Conservation (phyloP, 2,797 vertebrate genomes). For the Clarias laeviceps region DNA sequence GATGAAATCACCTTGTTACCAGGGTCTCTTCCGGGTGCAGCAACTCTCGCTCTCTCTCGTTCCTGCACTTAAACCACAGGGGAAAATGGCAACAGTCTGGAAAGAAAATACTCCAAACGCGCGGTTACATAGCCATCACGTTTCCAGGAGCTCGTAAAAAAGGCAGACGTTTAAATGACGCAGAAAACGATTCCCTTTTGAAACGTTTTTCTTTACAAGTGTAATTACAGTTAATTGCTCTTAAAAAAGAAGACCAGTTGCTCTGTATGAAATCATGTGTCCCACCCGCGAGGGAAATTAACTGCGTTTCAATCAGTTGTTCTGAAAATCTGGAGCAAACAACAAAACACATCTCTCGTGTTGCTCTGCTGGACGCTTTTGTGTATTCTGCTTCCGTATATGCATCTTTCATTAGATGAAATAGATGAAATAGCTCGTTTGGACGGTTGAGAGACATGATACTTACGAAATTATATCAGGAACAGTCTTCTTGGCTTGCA, state of each 20-base stretch:
- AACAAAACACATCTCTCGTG: background rate
- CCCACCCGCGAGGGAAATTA: slow-evolving; percentile 56
- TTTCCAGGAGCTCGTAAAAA: slow-evolving; percentile 70
- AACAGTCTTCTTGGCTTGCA: background rate
- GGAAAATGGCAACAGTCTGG: slow-evolving; percentile 62
- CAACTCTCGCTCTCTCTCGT: background rate
- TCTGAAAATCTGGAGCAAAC: slow-evolving; percentile 32
- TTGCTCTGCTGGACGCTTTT: background rate
- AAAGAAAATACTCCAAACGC: slow-evolving; percentile 61
- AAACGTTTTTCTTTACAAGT: slow-evolving; percentile 68
- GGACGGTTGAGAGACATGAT: background rate
- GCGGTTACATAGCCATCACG: slow-evolving; percentile 60
- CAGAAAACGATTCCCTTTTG: slow-evolving; percentile 71
- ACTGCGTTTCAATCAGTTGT: slow-evolving; percentile 46
- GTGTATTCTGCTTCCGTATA: background rate
- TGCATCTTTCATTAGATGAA: background rate
- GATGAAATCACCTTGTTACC: slow-evolving; percentile 63
- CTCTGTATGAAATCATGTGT: slow-evolving; percentile 68
- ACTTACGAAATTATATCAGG: background rate
- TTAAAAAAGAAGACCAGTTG: slow-evolving; percentile 69
- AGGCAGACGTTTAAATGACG: slow-evolving; percentile 72
- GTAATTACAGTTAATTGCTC: slow-evolving; percentile 76
- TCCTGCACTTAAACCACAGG: slow-evolving; percentile 56
- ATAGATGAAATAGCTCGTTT: background rate
- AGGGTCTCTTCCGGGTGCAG: slow-evolving; percentile 43